phyloP scores from a whole-genome alignment of 2,797 vertebrate genomes.

The Aldrovandia affinis region DNA sequence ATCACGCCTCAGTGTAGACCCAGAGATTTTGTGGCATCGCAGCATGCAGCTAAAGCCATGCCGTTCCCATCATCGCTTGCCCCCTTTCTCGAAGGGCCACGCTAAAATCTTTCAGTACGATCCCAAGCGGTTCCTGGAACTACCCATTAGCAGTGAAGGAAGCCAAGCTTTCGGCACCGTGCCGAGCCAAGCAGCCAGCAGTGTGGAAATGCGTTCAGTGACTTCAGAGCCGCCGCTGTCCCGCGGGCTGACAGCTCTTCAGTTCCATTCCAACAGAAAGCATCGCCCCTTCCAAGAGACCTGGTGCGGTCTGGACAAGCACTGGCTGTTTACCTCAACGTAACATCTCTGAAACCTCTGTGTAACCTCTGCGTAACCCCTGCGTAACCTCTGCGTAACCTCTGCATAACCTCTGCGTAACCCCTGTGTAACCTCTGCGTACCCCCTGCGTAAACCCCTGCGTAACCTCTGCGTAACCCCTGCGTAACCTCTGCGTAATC shows the following conservation, averaged over 20 bases:
- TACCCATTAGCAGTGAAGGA: background rate
- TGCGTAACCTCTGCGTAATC: too few relatives aligned
- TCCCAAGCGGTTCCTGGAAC: background rate
- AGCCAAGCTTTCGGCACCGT: background rate
- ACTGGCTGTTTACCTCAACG: background rate
- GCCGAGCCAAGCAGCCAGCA: background rate
- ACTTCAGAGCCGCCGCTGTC: background rate
- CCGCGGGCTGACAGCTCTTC: background rate
- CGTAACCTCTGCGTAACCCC: too few relatives aligned
- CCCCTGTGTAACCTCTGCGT: too few relatives aligned
- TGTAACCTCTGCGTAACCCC: background rate
- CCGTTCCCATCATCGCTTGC: background rate
- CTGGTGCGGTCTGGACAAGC: background rate
- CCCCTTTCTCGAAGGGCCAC: too few relatives aligned
- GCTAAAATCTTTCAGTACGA: background rate
- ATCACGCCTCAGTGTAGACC: background rate
- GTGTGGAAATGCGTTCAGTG: slow-evolving; percentile 1
- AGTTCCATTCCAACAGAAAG: background rate
- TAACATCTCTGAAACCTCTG: background rate
- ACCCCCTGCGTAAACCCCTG: too few relatives aligned
- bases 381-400: too few relatives aligned
- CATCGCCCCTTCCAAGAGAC: background rate
- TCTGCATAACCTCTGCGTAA: background rate
- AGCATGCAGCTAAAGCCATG: background rate
- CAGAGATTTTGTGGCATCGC: background rate